Percentiles rank a stretch among this genome's conserved stretches.
Conservation (phyloP, 2,113 vertebrate species). For the Amphiprion percula region DNA sequence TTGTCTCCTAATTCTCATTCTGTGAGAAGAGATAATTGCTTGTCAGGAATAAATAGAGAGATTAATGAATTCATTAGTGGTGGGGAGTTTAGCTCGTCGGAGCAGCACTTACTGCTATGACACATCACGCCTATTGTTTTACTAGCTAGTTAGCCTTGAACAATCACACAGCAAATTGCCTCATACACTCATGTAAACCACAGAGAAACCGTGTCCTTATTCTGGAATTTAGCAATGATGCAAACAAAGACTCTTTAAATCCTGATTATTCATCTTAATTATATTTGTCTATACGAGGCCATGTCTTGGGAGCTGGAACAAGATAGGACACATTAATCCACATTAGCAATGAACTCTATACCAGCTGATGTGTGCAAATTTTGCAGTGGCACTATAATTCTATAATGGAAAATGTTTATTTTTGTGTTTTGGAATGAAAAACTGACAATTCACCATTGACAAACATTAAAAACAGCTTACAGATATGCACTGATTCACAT, state of each 20-base stretch:
- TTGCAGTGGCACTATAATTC: slow-evolving; percentile 19
- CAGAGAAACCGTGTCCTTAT: slow-evolving; percentile 58
- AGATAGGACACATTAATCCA: slow-evolving; percentile 93
- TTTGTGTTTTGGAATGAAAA: too few species aligned
- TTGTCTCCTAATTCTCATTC: slow-evolving; percentile 70
- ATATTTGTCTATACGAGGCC: slow-evolving; percentile 86
- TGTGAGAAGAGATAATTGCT: slow-evolving; percentile 77
- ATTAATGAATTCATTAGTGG: slow-evolving; percentile 83
- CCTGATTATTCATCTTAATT: slow-evolving; percentile 94
- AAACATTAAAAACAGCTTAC: too few species aligned
- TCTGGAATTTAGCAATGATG: slow-evolving; percentile 67
- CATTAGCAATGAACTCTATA: slow-evolving; percentile 88
- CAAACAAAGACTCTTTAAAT: slow-evolving; percentile 87
- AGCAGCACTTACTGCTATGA: slow-evolving; percentile 77
- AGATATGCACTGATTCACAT: too few species aligned
- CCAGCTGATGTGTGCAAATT: slow-evolving; percentile 82
- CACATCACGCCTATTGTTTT: slow-evolving; percentile 82
- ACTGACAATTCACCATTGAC: too few species aligned
- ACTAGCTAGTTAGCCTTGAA: slow-evolving; percentile 79
- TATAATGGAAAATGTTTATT: too few species aligned
- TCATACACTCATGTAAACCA: slow-evolving; percentile 55
- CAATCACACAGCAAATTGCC: slow-evolving; percentile 76
- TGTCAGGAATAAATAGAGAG: slow-evolving; percentile 83
- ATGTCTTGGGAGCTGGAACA: slow-evolving; percentile 74
- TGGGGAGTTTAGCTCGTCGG: slow-evolving; percentile 72